Evolutionary conservation across 2,888 invertebrate genomes (phyloP), one percentile per base, ranked within the genome.

Genomic region (Nomada lathburiana): DNA sequence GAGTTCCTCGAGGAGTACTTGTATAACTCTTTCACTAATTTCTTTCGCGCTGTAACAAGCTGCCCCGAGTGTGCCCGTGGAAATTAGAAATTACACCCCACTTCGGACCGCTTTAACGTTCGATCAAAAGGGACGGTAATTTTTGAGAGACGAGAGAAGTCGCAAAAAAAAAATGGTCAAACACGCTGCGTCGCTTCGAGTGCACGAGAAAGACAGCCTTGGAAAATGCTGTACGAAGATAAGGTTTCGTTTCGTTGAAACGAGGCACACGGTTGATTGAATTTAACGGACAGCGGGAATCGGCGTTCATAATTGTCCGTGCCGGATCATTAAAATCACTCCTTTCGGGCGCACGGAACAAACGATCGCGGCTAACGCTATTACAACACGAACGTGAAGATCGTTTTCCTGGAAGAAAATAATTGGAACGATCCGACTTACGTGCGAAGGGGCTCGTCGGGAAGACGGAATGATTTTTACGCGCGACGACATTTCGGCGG

Each of bases 371-470:
- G 63, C 59, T 71, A 71, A 64, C 50, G 69, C 47, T 74, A 67
- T 67, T 18, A 57, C 60, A 69, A 70, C 52, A 59, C 57, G 59
- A 60, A 26, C 20, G 13, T 26, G 13, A 47, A 36, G 67, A 63
- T 76, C 80, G 67, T 72, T 74, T 57, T 26, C 42, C 60, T 44
- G 87, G 80, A 87, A 87, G 88, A 85, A 83, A 87, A 87, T 87
- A 87, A 87, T 87, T 87, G 87, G 88, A 67, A 81, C n/a, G 74
- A 77, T 85, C 60, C 70, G 59, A 57, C 64, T 75, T 72, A 74
- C 62, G 59, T 52, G 67, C 52, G 62, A 42, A 23, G n/a, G 26
- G 53, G 20, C 68, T 23, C 50, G 16, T 4, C 36, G 7, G 52
- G 26, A 60, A 50, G 42, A 76, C 29, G 76, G 13, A n/a, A 4